phyloP scores from a whole-genome alignment of 2,888 invertebrate species.

The Trichogramma dendrolimi region DNA sequence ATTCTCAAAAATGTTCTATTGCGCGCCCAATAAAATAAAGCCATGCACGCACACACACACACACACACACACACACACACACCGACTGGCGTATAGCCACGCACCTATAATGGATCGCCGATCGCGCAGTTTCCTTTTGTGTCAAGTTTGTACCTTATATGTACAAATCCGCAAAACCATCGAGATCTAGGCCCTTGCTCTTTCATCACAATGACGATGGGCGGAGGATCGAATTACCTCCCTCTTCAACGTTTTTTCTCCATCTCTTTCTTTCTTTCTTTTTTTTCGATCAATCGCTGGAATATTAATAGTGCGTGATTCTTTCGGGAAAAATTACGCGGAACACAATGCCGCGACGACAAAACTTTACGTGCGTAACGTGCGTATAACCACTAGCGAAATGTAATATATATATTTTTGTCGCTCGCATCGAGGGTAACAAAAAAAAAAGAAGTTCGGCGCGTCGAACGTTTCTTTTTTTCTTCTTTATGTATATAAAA shows the following conservation, averaged over 20 bases:
- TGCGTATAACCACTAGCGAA: too few relatives aligned
- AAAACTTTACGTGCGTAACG: too few relatives aligned
- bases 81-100: too few relatives aligned
- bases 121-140: not conserved
- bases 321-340: not conserved
- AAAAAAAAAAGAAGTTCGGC: not conserved
- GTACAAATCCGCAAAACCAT: not conserved
- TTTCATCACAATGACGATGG: not conserved
- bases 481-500: not conserved
- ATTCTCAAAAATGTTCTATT: too few relatives aligned
- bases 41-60: too few relatives aligned
- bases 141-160: too few relatives aligned
- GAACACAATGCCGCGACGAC: not conserved
- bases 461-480: not conserved
- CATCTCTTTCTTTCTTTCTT: not conserved
- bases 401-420: too few relatives aligned
- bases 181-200: not conserved
- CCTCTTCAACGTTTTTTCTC: not conserved
- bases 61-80: too few relatives aligned
- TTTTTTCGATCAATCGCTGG: not conserved
- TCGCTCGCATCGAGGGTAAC: too few relatives aligned
- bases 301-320: not conserved
- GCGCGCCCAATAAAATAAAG: too few relatives aligned
- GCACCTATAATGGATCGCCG: not conserved
- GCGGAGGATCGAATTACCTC: conserved; percentile 13